phyloP scores from a whole-genome alignment of 1,140 invertebrate species.

The Drosophila santomea region DNA sequence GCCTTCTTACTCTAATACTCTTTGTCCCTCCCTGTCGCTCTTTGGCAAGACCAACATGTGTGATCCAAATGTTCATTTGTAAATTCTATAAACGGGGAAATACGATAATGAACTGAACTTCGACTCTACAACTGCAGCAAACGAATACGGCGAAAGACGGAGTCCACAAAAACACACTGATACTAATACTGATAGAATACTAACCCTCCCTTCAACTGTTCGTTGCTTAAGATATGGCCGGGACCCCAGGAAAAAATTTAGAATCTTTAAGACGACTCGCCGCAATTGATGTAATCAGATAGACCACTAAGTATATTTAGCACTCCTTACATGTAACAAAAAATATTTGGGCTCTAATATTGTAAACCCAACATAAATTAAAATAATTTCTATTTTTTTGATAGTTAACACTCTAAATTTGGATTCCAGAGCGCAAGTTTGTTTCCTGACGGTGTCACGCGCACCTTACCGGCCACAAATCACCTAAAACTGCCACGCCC shows the following conservation, averaged over 20 bases:
- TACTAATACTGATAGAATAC: constrained; percentile 2
- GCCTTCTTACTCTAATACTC: constrained; percentile 11
- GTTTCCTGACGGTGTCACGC: too few species aligned
- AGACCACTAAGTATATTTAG: too few species aligned
- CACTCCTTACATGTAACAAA: too few species aligned
- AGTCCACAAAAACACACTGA: constrained; percentile 18
- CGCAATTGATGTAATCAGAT: not conserved
- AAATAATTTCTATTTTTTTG: too few species aligned
- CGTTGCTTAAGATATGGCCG: constrained; percentile 35
- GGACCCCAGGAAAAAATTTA: too few species aligned
- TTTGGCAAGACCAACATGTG: constrained; percentile 67
- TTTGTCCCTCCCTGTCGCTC: constrained; percentile 8
- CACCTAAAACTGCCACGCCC: too few species aligned
- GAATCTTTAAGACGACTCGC: not conserved
- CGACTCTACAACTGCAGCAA: constrained; percentile 36
- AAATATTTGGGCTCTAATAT: too few species aligned
- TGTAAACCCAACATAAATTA: too few species aligned
- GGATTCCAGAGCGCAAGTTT: too few species aligned
- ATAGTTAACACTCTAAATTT: too few species aligned
- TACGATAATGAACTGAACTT: constrained; percentile 56
- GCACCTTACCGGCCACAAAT: too few species aligned
- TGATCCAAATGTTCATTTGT: constrained; percentile 73
- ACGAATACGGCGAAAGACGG: constrained; percentile 36
- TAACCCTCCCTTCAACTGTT: constrained; percentile 8
- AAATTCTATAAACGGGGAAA: constrained; percentile 57